These are phyloP conservation scores for Drosophila jambulina DNA, from an alignment of 1,140 invertebrate genomes.

Conservation along the genomic window DNA sequence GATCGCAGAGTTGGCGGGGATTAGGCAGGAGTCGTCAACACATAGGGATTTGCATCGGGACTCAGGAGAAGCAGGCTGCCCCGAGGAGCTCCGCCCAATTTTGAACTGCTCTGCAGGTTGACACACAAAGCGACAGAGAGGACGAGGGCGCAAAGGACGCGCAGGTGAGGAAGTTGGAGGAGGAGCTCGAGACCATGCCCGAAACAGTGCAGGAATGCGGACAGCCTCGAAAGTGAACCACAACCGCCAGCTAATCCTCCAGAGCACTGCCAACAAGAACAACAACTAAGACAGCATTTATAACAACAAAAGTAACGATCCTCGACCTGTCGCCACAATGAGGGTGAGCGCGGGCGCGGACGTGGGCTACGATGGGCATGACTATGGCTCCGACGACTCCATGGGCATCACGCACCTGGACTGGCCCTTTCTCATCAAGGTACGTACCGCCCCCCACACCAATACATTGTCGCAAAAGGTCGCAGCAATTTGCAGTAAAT, in stretches of 20 bases:
- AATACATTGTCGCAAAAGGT: not conserved
- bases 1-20: constrained; percentile 7
- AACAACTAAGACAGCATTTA: not conserved
- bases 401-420: constrained; percentile 71
- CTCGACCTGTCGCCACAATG: constrained; percentile 23
- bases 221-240: constrained; percentile 4
- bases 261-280: constrained; percentile 8
- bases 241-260: constrained; percentile 1
- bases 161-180: constrained; percentile 4
- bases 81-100: constrained; percentile 50
- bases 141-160: not conserved
- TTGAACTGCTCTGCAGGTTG: constrained; percentile 31
- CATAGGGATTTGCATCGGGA: not conserved
- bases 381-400: constrained; percentile 62
- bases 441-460: constrained; percentile 36
- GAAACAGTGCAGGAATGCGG: constrained; percentile 27
- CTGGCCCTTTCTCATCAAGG: constrained; percentile 84
- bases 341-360: constrained; percentile 56
- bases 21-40: constrained; percentile 3
- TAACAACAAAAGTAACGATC: constrained; percentile 6
- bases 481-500: constrained; percentile 9
- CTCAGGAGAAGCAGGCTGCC: not conserved
- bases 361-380: constrained; percentile 66
- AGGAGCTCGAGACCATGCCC: constrained; percentile 13
- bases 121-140: constrained; percentile 22